These are phyloP conservation scores for Potamarius usumacintae DNA, from an alignment of 2,113 vertebrate species.

Conservation along the genomic window DNA sequence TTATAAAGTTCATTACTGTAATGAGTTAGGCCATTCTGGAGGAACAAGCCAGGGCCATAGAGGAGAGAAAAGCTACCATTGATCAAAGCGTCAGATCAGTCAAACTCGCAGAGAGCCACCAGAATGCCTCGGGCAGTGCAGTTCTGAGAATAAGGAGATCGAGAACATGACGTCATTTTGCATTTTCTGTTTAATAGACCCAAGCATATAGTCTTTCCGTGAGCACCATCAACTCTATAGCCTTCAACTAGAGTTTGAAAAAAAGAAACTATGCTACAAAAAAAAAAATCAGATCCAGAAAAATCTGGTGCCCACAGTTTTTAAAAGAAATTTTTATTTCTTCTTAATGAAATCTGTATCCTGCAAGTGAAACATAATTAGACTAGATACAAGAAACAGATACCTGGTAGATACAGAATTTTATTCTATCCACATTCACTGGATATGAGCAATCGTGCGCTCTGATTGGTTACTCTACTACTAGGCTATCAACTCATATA, in stretches of 20 bases:
- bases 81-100: conserved; percentile 68
- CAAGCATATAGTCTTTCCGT: not conserved
- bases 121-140: conserved; percentile 34
- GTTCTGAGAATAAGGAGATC: conserved; percentile 26
- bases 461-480: too few relatives aligned
- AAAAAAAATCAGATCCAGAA: not conserved
- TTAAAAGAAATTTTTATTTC: not conserved
- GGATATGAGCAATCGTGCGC: too few relatives aligned
- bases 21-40: conserved; percentile 74
- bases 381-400: not conserved
- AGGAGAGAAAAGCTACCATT: conserved; percentile 66
- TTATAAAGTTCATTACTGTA: conserved; percentile 82
- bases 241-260: not conserved
- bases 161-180: conserved; percentile 32
- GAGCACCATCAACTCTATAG: not conserved
- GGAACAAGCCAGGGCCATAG: conserved; percentile 67
- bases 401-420: not conserved
- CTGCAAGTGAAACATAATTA: not conserved
- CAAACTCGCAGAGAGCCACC: conserved; percentile 23
- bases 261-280: not conserved
- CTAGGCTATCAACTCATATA: too few relatives aligned
- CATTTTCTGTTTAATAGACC: conserved; percentile 32
- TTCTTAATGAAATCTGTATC: not conserved
- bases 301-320: not conserved
- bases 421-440: too few relatives aligned